Conservation (phyloP, 2,113 vertebrate species). For the Opisthocomus hoazin region DNA sequence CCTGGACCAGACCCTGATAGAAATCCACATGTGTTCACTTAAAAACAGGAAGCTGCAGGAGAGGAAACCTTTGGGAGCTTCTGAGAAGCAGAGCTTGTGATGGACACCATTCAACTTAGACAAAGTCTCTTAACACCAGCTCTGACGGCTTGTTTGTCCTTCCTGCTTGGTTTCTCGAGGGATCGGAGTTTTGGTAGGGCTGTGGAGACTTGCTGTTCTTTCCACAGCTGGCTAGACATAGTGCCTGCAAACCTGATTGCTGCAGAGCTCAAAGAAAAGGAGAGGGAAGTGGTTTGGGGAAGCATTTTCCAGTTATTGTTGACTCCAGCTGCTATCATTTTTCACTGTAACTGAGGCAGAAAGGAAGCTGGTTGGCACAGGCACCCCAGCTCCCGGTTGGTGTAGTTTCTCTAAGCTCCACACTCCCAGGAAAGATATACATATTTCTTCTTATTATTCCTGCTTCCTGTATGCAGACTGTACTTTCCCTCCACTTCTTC, state of each 20-base stretch:
- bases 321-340: background rate
- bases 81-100: background rate
- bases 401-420: background rate
- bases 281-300: background rate
- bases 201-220: background rate
- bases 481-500: background rate
- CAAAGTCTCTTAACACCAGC: background rate
- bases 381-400: background rate
- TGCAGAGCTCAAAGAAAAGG: background rate
- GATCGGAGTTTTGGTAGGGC: background rate
- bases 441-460: background rate
- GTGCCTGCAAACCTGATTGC: background rate
- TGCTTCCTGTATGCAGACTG: background rate
- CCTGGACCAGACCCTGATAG: background rate
- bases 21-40: background rate
- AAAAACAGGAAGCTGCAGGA: slow-evolving; percentile 16
- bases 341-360: background rate
- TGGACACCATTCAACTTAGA: background rate
- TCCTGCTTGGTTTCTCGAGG: slow-evolving; percentile 7
- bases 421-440: background rate
- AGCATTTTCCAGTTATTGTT: background rate
- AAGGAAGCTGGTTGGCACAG: background rate
- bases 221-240: background rate
- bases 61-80: background rate
- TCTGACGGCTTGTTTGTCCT: background rate